Conservation (phyloP, 2,797 vertebrate species). For the Chiroxiphia lanceolata region DNA sequence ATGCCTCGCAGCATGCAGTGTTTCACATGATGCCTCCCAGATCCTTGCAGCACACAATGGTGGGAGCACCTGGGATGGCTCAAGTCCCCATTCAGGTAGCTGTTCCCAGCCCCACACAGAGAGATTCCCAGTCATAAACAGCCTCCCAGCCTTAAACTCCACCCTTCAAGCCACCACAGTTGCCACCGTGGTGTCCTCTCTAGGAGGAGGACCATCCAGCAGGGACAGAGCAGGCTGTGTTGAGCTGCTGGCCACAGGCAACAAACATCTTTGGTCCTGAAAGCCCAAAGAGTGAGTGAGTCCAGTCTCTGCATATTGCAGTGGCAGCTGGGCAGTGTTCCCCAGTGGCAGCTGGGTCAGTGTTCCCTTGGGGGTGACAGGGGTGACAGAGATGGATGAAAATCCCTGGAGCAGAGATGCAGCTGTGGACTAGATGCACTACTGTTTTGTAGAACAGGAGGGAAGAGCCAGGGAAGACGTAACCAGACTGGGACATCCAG, state of each 20-base stretch:
- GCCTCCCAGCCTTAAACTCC: not conserved
- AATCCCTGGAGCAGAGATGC: not conserved
- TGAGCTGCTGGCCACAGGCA: not conserved
- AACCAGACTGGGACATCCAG: not conserved
- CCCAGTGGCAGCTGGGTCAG: not conserved
- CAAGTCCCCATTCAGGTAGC: not conserved
- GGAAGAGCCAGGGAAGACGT: not conserved
- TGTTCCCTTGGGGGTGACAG: not conserved
- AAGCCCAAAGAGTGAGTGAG: not conserved
- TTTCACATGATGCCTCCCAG: rapidly evolving
- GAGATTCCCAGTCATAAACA: not conserved
- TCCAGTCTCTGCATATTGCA: too few species aligned
- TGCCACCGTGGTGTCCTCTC: rapidly evolving
- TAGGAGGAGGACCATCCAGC: not conserved
- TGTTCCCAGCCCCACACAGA: not conserved
- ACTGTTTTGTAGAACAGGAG: not conserved
- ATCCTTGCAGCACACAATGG: not conserved
- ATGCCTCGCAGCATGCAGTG: rapidly evolving
- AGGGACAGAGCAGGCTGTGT: not conserved
- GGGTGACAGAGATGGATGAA: not conserved
- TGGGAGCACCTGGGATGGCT: not conserved
- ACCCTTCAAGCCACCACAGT: not conserved
- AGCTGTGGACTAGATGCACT: not conserved
- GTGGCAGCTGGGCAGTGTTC: not conserved
- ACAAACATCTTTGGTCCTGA: rapidly evolving